Base-by-base conservation (phyloP, 2,797 vertebrate genomes). In the Myoxocephalus aenaeus region DNA sequence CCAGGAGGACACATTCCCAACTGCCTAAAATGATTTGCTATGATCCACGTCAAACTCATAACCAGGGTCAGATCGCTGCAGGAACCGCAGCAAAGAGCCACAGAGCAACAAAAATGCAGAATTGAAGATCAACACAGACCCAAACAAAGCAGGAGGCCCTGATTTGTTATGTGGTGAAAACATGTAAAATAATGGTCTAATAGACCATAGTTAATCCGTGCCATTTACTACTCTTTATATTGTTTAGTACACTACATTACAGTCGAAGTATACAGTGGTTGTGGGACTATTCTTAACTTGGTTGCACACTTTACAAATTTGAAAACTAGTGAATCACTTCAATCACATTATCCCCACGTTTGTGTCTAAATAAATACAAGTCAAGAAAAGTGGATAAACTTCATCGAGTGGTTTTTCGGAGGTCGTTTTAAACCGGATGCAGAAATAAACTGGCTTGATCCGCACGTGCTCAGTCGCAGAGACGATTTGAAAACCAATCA, bases 61-160 rank as follows among this genome's bases (percentile, higher is more conserved):
- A 89, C 42, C 36, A 63, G 85, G 87, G 83, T 86, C 82, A 87
- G 56, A 83, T 83, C 77, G 0, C 87, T 67, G 76, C 84, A 82
- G 75, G 85, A 34, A 72, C 27, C 1, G 1, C 51, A 58, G 63
- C 9, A 84, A 38, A 57, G 76, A 84, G 56, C 4, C 11, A 42
- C 40, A 13, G 40, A 42, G 40, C 40, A 42, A 14, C 40, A 42
- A 12, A 42, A 42, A 42, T 42, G 40, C 40, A 63, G 7, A 65
- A 46, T 7, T 57, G 18, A 72, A 53, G 38, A 61, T 51, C 44
- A 32, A 44, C 44, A 72, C 0, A 17, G 25, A 73, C 27, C 20
- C 62, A 76, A 46, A 76, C 46, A 83, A 67, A 83, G 51, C 38
- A 48, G 44, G n/a, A 8, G 53, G 44, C 20, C 65, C 8, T 14